These are phyloP conservation scores for Platygyra sinensis DNA, from an alignment of 64 coral and sea anemone genomes.

Conservation along the genomic window DNA sequence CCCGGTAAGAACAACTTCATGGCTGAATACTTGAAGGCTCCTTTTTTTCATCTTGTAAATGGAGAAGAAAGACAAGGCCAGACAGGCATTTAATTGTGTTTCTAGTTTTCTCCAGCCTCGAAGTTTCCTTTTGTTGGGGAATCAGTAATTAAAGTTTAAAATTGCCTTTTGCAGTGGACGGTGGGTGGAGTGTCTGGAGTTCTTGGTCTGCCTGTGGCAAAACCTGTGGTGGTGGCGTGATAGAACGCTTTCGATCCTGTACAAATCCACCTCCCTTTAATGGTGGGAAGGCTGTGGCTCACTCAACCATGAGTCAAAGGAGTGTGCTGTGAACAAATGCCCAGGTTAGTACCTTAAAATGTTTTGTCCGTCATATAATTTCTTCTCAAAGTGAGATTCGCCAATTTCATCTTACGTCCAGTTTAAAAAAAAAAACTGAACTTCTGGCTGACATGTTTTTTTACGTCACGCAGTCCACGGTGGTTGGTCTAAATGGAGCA, in stretches of 20 bases:
- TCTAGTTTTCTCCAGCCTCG: too few relatives aligned
- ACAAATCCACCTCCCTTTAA: conserved; percentile 7
- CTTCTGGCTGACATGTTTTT: not conserved
- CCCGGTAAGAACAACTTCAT: not conserved
- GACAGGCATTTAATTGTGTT: too few relatives aligned
- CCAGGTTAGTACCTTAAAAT: not conserved
- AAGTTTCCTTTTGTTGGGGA: too few relatives aligned
- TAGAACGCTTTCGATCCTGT: not conserved
- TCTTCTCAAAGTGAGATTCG: too few relatives aligned
- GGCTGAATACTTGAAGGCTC: too few relatives aligned
- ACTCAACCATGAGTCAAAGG: not conserved
- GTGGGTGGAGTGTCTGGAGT: conserved; percentile 10
- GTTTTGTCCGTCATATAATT: not conserved
- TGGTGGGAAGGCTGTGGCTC: conserved; percentile 6
- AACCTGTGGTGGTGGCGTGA: not conserved
- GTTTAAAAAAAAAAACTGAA: too few relatives aligned
- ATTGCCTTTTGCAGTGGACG: not conserved
- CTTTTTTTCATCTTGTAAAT: too few relatives aligned
- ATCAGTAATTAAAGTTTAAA: too few relatives aligned
- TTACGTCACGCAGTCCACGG: conserved; percentile 16
- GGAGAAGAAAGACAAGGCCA: too few relatives aligned
- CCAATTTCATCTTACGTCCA: too few relatives aligned
- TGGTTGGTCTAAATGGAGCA: conserved; percentile 27
- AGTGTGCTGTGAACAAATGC: not conserved
- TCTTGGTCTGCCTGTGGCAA: not conserved